A percentile compares a stretch with the other conserved stretches of the same genome.
Conservation (phyloP, 2,797 vertebrate genomes). For the Podarcis lilfordi region DNA sequence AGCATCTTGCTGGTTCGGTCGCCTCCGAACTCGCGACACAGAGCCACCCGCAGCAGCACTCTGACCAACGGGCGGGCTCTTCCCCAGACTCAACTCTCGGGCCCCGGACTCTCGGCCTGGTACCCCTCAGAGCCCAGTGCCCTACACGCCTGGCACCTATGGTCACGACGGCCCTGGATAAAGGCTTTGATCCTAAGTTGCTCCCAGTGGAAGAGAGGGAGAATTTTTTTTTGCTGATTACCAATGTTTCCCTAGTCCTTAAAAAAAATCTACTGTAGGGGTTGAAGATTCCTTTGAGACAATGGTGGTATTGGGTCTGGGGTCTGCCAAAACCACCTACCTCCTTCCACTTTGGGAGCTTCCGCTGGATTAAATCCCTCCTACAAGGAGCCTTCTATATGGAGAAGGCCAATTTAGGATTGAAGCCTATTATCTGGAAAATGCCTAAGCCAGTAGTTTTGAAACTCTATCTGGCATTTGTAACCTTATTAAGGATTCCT, state of each 20-base stretch:
- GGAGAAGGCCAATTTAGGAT: background rate
- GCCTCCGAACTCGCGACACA: too few relatives aligned
- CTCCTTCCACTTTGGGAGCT: background rate
- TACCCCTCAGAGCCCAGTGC: too few relatives aligned
- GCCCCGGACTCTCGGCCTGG: too few relatives aligned
- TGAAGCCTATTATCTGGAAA: background rate
- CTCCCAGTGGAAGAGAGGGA: background rate
- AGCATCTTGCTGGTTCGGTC: too few relatives aligned
- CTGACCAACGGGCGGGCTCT: too few relatives aligned
- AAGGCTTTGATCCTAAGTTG: background rate
- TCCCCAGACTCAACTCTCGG: too few relatives aligned
- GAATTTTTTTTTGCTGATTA: background rate
- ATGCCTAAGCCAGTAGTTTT: too few relatives aligned
- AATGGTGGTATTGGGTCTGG: background rate
- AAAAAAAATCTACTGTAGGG: background rate
- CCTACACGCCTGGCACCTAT: too few relatives aligned
- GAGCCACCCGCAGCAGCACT: too few relatives aligned
- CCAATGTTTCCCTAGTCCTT: background rate
- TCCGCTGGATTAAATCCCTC: background rate
- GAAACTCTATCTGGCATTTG: background rate
- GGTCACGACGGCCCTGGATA: too few relatives aligned
- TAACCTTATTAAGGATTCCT: background rate
- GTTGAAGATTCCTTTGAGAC: background rate
- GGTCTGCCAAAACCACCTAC: background rate
- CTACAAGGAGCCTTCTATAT: background rate